A percentile compares a stretch with the other conserved stretches of the same genome.
Conservation (phyloP, 2,113 vertebrate genomes). For the Aplodontia rufa region DNA sequence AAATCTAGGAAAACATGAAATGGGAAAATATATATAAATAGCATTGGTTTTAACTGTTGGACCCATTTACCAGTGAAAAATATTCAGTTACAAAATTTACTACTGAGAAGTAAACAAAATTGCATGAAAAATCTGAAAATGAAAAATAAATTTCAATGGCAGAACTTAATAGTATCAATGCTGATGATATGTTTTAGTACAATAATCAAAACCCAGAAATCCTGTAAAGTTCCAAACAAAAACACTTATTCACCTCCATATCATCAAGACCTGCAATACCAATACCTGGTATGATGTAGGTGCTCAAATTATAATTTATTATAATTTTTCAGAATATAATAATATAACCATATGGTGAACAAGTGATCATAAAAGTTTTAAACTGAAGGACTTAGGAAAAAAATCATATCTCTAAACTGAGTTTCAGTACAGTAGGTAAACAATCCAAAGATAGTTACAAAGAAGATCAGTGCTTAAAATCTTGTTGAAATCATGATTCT, state of each 20-base stretch:
- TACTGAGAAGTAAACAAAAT: slow-evolving; percentile 2
- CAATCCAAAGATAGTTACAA: not conserved
- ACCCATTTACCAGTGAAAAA: not conserved
- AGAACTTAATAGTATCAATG: not conserved
- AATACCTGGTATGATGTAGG: not conserved
- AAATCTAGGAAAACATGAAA: too few relatives aligned
- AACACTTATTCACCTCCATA: too few relatives aligned
- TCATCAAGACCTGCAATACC: not conserved
- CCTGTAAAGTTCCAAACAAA: too few relatives aligned
- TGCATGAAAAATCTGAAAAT: not conserved
- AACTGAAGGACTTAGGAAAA: not conserved
- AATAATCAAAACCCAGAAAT: not conserved
- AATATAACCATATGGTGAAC: not conserved
- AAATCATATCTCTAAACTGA: not conserved
- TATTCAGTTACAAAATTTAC: not conserved
- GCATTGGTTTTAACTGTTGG: not conserved
- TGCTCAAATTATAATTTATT: not conserved
- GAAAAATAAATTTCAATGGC: not conserved
- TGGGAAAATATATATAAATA: not conserved
- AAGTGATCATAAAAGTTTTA: not conserved
- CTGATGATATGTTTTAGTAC: not conserved
- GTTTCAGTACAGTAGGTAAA: not conserved
- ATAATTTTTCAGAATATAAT: not conserved
- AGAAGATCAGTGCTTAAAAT: not conserved
- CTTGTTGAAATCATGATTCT: not conserved